Conservation (phyloP, 2,888 invertebrate species). For the Biston betularia region DNA sequence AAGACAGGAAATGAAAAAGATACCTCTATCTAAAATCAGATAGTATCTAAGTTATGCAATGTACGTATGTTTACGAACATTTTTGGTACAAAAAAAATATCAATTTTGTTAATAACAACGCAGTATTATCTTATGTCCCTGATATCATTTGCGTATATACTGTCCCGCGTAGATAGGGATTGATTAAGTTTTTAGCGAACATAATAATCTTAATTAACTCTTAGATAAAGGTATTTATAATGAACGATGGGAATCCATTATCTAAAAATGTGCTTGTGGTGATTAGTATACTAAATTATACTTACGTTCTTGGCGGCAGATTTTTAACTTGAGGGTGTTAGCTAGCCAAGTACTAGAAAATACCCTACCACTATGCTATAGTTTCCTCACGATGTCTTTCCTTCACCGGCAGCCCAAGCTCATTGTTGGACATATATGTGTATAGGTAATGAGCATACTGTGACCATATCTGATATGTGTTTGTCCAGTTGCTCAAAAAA, state of each 20-base stretch:
- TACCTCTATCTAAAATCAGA: no score
- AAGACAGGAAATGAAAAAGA: background rate
- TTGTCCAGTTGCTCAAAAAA: no score
- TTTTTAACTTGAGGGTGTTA: no score
- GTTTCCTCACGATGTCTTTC: no score
- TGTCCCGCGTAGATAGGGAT: constrained; percentile 21
- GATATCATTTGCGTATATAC: constrained; percentile 26
- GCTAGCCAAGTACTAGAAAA: no score
- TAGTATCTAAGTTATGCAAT: background rate
- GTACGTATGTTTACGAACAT: background rate
- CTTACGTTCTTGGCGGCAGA: no score
- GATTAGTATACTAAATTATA: constrained; percentile 5
- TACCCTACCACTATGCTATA: no score
- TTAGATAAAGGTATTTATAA: constrained; percentile 27
- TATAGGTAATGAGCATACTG: no score
- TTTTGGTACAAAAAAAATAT: background rate
- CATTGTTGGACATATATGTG: no score
- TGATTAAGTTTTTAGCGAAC: constrained; percentile 18
- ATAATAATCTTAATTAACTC: constrained; percentile 27
- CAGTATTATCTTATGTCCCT: constrained; percentile 8
- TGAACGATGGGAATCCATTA: constrained; percentile 26
- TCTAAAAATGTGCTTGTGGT: constrained; percentile 8
- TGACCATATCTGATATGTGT: no score
- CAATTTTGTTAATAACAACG: constrained; percentile 20
- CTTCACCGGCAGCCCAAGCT: no score